Evolutionary conservation across 2,797 vertebrate species (phyloP), one percentile per base, ranked within the genome.

Genomic region (Schizopygopsis pylzovi): DNA sequence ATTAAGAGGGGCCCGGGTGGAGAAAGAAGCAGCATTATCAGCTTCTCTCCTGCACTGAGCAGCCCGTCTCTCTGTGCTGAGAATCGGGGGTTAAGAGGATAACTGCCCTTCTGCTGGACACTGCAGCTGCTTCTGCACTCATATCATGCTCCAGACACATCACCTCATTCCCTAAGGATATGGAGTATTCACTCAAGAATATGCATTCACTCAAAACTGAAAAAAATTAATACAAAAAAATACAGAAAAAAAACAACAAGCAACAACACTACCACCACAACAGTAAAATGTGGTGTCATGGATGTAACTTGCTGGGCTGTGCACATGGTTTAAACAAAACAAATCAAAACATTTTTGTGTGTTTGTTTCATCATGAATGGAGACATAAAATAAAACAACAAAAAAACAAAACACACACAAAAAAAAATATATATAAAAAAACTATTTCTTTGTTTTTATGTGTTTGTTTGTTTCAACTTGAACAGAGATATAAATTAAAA

Each of bases 41-140:
- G 88, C 82, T 61, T 81, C 84, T 80, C 78, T 87, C 79, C 88
- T 80, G 75, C 79, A 83, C 85, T 41, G 85, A 83, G 88, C 85
- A 85, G 87, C 95, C 96, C 95, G 96, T 95, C 87, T 86, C 75
- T 86, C 84, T 89, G 81, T 94, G 95, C 95, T 95, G 95, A 95
- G 95, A 95, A 95, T 95, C 92, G 94, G 92, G 95, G 95, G 95
- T 96, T 97, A 95, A 97, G 96, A 96, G 96, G 96, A 97, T 96
- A 96, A 97, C 96, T 96, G 94, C 45, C 95, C 93, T 94, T 95
- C 94, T 95, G 71, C 93, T 79, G 93, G 94, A 92, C 92, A 93
- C 93, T 94, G 92, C 86, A 93, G 92, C 85, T 89, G 88, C 85
- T 47, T 86, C 84, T 71, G 81, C 85, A 59, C 87, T 88, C 83